These are phyloP conservation scores for Anolis sagrei DNA, from an alignment of 2,113 vertebrate genomes.

Conservation along the genomic window DNA sequence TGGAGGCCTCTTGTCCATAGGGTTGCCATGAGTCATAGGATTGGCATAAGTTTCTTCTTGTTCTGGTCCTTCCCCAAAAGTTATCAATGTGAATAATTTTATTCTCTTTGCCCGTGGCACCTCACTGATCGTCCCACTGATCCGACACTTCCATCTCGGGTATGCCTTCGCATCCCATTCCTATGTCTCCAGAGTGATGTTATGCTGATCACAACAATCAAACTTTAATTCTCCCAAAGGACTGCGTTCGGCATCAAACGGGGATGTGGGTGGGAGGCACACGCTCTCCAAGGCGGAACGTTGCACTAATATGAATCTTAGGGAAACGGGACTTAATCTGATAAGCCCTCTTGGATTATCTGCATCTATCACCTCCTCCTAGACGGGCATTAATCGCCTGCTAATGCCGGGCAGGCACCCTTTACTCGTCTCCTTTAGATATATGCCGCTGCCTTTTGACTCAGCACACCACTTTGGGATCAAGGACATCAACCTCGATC, in stretches of 20 bases:
- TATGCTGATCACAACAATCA: not conserved
- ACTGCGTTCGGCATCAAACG: not conserved
- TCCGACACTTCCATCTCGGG: not conserved
- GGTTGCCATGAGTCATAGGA: no score
- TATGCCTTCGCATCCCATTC: not conserved
- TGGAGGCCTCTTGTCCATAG: no score
- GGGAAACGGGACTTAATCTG: conserved; percentile 19
- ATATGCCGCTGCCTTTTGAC: not conserved
- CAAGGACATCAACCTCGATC: not conserved
- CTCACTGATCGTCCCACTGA: not conserved
- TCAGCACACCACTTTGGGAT: not conserved
- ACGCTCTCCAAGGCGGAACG: not conserved
- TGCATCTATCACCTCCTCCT: not conserved
- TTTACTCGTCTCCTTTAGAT: not conserved
- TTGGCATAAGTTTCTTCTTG: no score
- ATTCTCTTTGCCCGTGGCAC: not conserved
- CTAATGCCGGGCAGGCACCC: not conserved
- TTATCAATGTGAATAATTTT: not conserved
- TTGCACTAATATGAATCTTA: not conserved
- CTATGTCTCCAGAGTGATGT: no score
- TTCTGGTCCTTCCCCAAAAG: not conserved
- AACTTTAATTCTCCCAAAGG: not conserved
- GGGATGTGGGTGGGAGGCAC: no score
- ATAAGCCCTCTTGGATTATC: conserved; percentile 19
- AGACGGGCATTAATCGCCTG: not conserved